Evolutionary conservation across 1,140 invertebrate genomes (phyloP), one percentile per base, ranked within the genome.

Genomic region (Cryptotermes secundus): DNA sequence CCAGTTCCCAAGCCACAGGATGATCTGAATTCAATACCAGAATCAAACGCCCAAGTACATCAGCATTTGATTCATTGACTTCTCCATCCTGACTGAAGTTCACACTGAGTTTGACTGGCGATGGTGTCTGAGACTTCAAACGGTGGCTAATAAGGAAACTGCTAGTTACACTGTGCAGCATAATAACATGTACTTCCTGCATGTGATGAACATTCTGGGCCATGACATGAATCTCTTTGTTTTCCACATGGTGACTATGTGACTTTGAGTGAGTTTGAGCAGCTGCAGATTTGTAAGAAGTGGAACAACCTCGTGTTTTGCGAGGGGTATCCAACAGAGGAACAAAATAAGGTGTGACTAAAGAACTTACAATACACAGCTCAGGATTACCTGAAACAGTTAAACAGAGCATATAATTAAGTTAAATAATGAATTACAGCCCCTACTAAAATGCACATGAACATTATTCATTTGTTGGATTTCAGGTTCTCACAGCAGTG

Each of bases 321-420:
- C 84, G 84, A 35, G 84, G 84, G 19, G 53, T 79, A 49, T 81
- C 80, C 19, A 82, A 53, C 49, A 79, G 81, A n/a, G 84, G 84
- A 26, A 80, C 65, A 53, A 85, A 85, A 10, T 85, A 85, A 42
- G 84, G 84, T 26, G 84, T 85, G 10, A 81, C 84, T 45, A 85
- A 65, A 65, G 84, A 85, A 34, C 35, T 81, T n/a, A 85, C 80
- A n/a, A 85, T 80, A 79, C 84, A 85, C 49, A 82, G 80, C 53
- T 80, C 84, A 10, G 80, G 38, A 82, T 36, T 65, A 36, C 79
- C 45, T 59, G 59, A 83, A 83, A 59, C 12, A 65, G 35, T 34
- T 22, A 35, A 72, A 49, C 3, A 3, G 16, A 19, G 45, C 3
- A 49, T 19, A 49, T 49, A 49, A 49, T 49, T 49, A 49, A 49